These are phyloP conservation scores for Xerus inauris DNA, from an alignment of 2,113 vertebrate genomes.

Conservation along the genomic window DNA sequence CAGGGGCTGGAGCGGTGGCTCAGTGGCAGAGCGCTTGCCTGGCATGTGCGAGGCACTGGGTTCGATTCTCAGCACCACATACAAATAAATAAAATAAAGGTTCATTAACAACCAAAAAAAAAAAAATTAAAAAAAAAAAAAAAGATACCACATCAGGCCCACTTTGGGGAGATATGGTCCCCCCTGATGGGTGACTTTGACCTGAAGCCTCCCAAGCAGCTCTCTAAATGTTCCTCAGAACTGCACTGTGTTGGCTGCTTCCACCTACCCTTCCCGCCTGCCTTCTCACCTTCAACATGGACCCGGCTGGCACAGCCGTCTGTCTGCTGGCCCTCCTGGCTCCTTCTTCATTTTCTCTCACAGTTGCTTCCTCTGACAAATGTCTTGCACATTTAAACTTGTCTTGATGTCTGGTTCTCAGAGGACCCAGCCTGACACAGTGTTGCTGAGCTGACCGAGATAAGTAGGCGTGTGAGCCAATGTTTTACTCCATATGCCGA, in stretches of 20 bases:
- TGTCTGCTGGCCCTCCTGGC: not conserved
- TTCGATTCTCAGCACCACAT: no score
- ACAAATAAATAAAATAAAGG: no score
- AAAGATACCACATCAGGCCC: accelerated
- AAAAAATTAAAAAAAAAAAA: no score
- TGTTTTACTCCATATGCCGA: not conserved
- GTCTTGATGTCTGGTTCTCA: not conserved
- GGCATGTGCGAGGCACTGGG: no score
- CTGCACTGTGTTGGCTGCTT: not conserved
- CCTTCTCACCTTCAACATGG: not conserved
- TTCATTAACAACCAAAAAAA: no score
- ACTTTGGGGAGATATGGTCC: accelerated
- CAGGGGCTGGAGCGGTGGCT: no score
- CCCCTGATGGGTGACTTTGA: not conserved
- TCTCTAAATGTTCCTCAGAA: not conserved
- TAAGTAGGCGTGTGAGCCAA: not conserved
- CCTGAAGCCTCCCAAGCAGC: not conserved
- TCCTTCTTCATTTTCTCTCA: not conserved
- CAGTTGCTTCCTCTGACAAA: not conserved
- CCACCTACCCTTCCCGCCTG: not conserved
- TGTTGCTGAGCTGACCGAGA: not conserved
- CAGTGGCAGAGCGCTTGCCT: no score
- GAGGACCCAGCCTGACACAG: not conserved
- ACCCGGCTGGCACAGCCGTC: not conserved
- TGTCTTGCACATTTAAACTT: not conserved